Conservation (phyloP, 1,140 invertebrate genomes). For the Bombus balteatus region DNA sequence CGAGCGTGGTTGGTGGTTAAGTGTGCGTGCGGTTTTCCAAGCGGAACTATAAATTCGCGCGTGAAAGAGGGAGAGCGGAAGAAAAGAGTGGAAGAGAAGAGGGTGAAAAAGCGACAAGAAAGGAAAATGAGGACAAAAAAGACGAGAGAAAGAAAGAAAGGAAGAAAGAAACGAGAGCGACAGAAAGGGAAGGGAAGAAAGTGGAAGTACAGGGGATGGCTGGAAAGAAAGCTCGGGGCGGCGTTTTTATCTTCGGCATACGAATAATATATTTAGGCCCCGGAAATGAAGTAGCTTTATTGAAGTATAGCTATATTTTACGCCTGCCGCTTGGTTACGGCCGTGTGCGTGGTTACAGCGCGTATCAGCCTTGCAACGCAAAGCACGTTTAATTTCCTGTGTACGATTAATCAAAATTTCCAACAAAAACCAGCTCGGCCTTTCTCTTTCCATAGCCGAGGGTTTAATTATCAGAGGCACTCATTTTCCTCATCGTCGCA, state of each 20-base stretch:
- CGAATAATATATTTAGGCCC: constrained; percentile 39
- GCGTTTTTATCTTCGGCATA: background rate
- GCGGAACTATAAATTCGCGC: constrained; percentile 27
- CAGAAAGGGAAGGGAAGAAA: too few relatives aligned
- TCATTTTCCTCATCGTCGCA: constrained; percentile 55
- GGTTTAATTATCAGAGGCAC: constrained; percentile 50
- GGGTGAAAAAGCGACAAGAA: background rate
- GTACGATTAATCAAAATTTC: constrained; percentile 55
- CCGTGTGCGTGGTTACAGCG: background rate
- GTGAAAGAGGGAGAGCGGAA: background rate
- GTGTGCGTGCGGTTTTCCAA: background rate
- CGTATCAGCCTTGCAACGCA: background rate
- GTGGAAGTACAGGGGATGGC: too few relatives aligned
- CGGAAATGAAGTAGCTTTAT: constrained; percentile 44
- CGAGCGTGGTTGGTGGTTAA: background rate
- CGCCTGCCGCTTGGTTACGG: background rate
- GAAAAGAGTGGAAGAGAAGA: background rate
- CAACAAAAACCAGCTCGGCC: constrained; percentile 26
- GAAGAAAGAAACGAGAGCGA: background rate
- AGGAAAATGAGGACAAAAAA: background rate
- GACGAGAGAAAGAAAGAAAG: background rate
- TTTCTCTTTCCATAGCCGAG: constrained; percentile 50
- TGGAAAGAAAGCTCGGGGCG: background rate
- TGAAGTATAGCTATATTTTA: constrained; percentile 23
- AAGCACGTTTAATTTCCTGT: constrained; percentile 45